Evolutionary conservation across 2,888 invertebrate species (phyloP), one percentile per base, ranked within the genome.

Genomic region (Dorcus parallelipipedus): DNA sequence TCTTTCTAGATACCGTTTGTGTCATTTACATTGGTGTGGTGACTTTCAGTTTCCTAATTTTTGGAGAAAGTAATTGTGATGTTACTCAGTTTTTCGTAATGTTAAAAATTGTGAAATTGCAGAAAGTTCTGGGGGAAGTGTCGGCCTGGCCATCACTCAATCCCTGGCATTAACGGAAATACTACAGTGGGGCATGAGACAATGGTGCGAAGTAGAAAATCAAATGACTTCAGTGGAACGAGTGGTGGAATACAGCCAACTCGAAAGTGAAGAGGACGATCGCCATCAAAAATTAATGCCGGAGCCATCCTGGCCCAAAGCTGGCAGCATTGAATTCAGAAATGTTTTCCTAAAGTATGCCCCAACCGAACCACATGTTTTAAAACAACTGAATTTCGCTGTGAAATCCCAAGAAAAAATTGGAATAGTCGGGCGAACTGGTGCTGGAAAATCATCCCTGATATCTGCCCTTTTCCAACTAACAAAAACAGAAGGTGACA

Each of bases 141-240:
- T 78, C n/a, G 78, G 78, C 48, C 64, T 78, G 41, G 74, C 76
- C 6, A 73, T 79, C 52, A 78, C 78, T 1, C 78, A 79, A 67
- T 67, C 75, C 0, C 66, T 78, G 38, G 68, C 68, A n/a, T 63
- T 79, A 45, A 75, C 73, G 1, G 78, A 78, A 43, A 86, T 88
- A 86, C 86, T 89, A 75, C 89, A 89, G 73, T 97, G 95, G 95
- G 94, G 93, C 23, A 93, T 96, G 86, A 64, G 77, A 14, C 78
- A 78, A 60, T 77, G 76, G 73, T 75, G 73, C 43, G 77, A 78
- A 64, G 56, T 78, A 50, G 78, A 78, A 74, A 94, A 93, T 71
- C 90, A 88, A 67, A 91, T 93, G 92, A 93, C 92, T 3, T 89
- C 91, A 9, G 96, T 97, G 0, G 97, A 97, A 78, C 85, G 95